Conservation (phyloP, 2,113 vertebrate genomes). For the Coregonus clupeaformis region DNA sequence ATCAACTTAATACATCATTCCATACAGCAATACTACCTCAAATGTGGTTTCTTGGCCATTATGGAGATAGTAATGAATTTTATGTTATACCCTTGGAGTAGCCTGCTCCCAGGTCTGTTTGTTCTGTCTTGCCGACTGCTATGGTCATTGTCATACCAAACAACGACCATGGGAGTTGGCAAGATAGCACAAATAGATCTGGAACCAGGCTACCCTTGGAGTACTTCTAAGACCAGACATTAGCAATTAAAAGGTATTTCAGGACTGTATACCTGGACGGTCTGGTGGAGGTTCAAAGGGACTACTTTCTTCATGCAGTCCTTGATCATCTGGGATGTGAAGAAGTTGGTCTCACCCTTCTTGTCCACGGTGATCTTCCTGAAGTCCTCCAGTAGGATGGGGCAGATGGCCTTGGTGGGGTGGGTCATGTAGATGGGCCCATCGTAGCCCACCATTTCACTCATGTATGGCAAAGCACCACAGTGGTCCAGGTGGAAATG, state of each 20-base stretch:
- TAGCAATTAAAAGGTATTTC: background rate
- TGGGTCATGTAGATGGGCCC: conserved; percentile 99
- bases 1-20: conserved; percentile 16
- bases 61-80: background rate
- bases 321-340: conserved; percentile 99
- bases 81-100: background rate
- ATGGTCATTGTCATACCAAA: no score
- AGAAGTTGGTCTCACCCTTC: conserved; percentile 98
- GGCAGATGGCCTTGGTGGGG: conserved; percentile 97
- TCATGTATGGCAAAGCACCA: conserved; percentile 94
- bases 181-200: no score
- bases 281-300: conserved; percentile 94
- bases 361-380: conserved; percentile 97
- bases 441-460: conserved; percentile 97
- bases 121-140: background rate
- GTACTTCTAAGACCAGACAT: no score
- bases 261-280: conserved; percentile 85
- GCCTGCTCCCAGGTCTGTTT: background rate
- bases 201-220: no score
- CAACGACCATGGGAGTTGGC: no score
- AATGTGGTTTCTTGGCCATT: background rate
- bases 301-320: conserved; percentile 99
- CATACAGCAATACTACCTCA: background rate
- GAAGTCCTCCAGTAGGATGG: conserved; percentile 95
- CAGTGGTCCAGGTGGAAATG: conserved; percentile 98